These are phyloP conservation scores for Neosalanx taihuensis DNA, from an alignment of 2,797 vertebrate species.

Conservation along the genomic window DNA sequence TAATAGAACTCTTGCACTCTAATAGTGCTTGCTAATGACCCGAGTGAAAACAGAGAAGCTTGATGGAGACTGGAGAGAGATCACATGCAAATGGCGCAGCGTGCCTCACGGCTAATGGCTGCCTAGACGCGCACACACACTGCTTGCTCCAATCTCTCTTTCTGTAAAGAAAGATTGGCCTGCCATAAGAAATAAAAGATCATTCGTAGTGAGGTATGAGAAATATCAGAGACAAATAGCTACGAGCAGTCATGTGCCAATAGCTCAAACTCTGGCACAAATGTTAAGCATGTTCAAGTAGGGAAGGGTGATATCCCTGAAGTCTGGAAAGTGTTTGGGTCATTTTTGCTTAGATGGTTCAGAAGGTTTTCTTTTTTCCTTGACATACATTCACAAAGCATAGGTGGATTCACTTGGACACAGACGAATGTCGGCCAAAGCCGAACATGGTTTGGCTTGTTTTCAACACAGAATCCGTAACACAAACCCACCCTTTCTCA, in stretches of 20 bases:
- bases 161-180: slow-evolving; percentile 13
- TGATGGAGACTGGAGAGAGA: slow-evolving; percentile 27
- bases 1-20: slow-evolving; percentile 46
- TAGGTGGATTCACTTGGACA: neutral
- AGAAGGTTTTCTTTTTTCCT: neutral
- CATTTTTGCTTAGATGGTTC: too few species aligned
- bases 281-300: neutral
- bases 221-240: neutral
- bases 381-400: slow-evolving; percentile 10
- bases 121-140: neutral
- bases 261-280: neutral
- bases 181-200: slow-evolving; percentile 1
- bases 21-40: slow-evolving; percentile 57
- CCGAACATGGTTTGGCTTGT: too few species aligned
- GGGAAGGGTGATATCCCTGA: neutral
- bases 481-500: slow-evolving; percentile 5
- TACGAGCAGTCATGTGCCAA: neutral
- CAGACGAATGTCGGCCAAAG: neutral
- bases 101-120: slow-evolving; percentile 17
- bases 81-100: slow-evolving; percentile 40
- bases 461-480: slow-evolving; percentile 1
- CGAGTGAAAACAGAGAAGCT: slow-evolving; percentile 47
- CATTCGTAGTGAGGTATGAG: neutral
- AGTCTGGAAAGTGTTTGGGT: neutral
- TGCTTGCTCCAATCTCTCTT: neutral